A percentile compares a stretch with the other conserved stretches of the same genome.
Evolutionary conservation across 2,888 invertebrate genomes (phyloP).

Genomic region (Lissonota sp.): DNA sequence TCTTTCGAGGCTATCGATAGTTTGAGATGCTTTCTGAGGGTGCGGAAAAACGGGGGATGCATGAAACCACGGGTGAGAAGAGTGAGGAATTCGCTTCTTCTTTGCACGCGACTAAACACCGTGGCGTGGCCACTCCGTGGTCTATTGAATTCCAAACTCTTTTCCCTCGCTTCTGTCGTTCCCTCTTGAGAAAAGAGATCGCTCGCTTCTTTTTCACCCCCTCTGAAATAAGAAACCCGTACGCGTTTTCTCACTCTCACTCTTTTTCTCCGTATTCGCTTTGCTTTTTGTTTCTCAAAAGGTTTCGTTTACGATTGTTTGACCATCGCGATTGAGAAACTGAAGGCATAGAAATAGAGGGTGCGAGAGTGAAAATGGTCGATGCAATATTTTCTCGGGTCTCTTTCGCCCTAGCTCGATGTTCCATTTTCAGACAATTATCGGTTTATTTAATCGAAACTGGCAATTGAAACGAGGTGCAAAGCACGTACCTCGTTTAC

Average conservation of each 20-base stretch:
- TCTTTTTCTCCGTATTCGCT: conserved; percentile 18
- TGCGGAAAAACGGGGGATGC: background rate
- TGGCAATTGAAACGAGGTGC: conserved; percentile 74
- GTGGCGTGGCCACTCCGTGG: conserved; percentile 62
- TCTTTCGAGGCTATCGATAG: conserved; percentile 55
- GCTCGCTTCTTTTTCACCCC: conserved; percentile 65
- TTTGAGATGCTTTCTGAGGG: conserved; percentile 33
- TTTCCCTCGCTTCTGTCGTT: conserved; percentile 51
- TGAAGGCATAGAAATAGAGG: no score
- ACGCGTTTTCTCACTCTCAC: conserved; percentile 25
- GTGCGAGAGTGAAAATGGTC: no score
- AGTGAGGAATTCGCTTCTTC: conserved; percentile 55
- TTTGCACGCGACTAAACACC: conserved; percentile 67
- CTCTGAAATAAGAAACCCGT: conserved; percentile 36
- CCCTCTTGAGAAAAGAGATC: conserved; percentile 71
- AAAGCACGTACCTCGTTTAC: conserved; percentile 58
- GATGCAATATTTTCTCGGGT: background rate
- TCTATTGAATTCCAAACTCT: conserved; percentile 68
- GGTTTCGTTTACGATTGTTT: no score
- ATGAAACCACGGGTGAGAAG: conserved; percentile 37
- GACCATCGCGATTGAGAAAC: no score
- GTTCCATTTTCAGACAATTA: conserved; percentile 79
- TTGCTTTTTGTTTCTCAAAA: no score
- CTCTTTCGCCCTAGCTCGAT: conserved; percentile 57
- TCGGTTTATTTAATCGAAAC: conserved; percentile 80